Evolutionary conservation across 2,113 vertebrate genomes (phyloP), one percentile per base, ranked within the genome.

Genomic region (Mohoua ochrocephala): DNA sequence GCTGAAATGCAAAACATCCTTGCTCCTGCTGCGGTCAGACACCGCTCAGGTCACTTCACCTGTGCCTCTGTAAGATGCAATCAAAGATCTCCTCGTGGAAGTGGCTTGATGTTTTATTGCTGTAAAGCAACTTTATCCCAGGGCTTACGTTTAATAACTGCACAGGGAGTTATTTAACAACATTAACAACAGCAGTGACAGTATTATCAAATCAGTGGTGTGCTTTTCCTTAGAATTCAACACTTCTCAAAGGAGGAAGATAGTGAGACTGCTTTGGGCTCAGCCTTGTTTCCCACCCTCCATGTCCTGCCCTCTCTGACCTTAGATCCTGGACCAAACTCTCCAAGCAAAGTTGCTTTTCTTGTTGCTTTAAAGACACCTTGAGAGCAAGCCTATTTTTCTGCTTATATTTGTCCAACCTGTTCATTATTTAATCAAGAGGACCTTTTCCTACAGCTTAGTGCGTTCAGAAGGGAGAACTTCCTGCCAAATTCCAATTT

Each of bases 141-240:
- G 41, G 19, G 22, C n/a, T 81, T 74, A 59, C 11, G 31, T 50
- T 61, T 91, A 71, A 33, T 28, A 85, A 82, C 45, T 3, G 12
- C 7, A 3, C 33, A 83, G 37, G 28, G 37, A 90, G 11, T 57
- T 57, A 74, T 69, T 47, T 27, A 81, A 73, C 31, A 71, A 53
- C 21, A 56, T 39, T 33, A 89, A 73, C 37, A 71, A 28, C 8
- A 79, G 42, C 39, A 57, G 13, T 20, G 22, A 37, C 4, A 64
- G 11, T 0, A 0, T 42, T 45, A 47, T 14, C n/a, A 42, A 70
- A 65, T 35, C 68, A 53, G 16, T 1, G 0, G 8, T 61, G 42
- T 74, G 22, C 18, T 69, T 74, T 74, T 78, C 45, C 4, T 9
- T 6, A 49, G 56, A 67, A 78, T 61, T 65, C 47, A 87, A 42